phyloP scores from a whole-genome alignment of 2,888 invertebrate species.

The Yponomeuta malinellus region DNA sequence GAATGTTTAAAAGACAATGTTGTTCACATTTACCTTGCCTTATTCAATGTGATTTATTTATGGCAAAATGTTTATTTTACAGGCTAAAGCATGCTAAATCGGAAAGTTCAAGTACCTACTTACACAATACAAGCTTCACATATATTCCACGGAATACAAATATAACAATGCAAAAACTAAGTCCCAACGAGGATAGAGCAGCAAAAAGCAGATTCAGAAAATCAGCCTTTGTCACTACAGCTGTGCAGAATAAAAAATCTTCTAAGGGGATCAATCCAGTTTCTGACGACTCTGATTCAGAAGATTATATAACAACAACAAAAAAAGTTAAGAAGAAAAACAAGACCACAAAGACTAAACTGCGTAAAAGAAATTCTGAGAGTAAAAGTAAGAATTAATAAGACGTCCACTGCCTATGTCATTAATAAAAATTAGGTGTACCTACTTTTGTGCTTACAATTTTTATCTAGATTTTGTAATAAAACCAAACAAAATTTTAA shows the following conservation, averaged over 20 bases:
- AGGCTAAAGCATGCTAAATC: constrained; percentile 64
- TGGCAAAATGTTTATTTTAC: constrained; percentile 17
- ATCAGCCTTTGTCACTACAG: constrained; percentile 76
- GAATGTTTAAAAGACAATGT: too few relatives aligned
- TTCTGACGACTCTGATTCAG: constrained; percentile 62
- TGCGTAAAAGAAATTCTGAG: constrained; percentile 44
- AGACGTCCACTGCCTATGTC: not conserved
- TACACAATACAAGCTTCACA: constrained; percentile 61
- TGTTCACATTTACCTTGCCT: too few relatives aligned
- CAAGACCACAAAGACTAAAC: constrained; percentile 48
- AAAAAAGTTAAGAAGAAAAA: constrained; percentile 67
- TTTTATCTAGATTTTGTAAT: not conserved
- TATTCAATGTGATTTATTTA: too few relatives aligned
- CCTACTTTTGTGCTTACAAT: not conserved
- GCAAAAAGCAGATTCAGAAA: constrained; percentile 74
- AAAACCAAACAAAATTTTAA: not conserved
- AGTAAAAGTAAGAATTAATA: constrained; percentile 30
- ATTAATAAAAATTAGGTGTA: not conserved
- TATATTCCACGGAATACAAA: constrained; percentile 58
- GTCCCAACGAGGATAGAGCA: constrained; percentile 38
- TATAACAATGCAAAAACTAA: constrained; percentile 35
- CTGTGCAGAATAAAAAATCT: constrained; percentile 61
- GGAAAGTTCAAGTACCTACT: constrained; percentile 47
- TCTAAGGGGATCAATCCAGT: constrained; percentile 38
- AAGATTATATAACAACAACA: constrained; percentile 55